These are phyloP conservation scores for Sylvilagus bachmani DNA, from an alignment of 2,113 vertebrate species.

Conservation along the genomic window DNA sequence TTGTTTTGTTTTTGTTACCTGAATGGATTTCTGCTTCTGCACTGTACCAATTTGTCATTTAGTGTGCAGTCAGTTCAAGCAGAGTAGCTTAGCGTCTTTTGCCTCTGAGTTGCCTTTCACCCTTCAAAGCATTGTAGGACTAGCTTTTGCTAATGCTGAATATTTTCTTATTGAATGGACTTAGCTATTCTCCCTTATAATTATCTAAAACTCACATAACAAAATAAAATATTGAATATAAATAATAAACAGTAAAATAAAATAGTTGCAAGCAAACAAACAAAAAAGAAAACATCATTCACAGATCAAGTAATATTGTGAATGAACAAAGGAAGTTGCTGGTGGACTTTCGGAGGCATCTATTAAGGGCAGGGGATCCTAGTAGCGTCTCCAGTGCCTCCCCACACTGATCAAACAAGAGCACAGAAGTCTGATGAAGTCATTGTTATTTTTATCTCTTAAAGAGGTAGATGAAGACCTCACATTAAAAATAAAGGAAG, in stretches of 20 bases:
- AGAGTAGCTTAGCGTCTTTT: slow-evolving; percentile 68
- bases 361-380: fast-evolving
- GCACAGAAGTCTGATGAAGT: neutral
- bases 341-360: neutral
- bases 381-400: neutral
- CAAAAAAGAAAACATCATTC: neutral
- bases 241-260: neutral
- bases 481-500: neutral
- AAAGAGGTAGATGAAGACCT: neutral
- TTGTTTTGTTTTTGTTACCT: slow-evolving; percentile 67
- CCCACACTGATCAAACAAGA: no score
- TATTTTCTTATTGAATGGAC: slow-evolving; percentile 5
- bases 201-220: neutral
- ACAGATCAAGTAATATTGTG: neutral
- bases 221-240: neutral
- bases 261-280: slow-evolving; percentile 52
- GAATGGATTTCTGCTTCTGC: slow-evolving; percentile 75
- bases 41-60: slow-evolving; percentile 60
- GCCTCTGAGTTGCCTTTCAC: slow-evolving; percentile 55
- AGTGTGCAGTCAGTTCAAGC: slow-evolving; percentile 38
- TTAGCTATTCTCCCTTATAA: neutral
- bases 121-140: slow-evolving; percentile 43
- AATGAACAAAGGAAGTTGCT: neutral
- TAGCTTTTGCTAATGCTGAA: slow-evolving; percentile 50
- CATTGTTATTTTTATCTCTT: neutral